phyloP scores from a whole-genome alignment of 2,888 invertebrate genomes.

The Aromia moschata region DNA sequence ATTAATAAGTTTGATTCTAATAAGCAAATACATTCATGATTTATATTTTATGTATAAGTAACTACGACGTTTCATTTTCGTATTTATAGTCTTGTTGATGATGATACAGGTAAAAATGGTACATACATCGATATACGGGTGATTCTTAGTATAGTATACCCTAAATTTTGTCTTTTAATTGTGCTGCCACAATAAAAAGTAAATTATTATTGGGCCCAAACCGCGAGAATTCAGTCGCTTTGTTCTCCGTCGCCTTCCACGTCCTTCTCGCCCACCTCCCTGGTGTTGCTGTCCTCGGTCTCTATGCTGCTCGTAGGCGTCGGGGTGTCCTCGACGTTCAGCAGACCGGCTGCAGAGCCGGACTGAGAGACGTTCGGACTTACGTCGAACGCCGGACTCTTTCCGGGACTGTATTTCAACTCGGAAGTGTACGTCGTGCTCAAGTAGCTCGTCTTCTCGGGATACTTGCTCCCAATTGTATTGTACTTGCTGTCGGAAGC shows the following conservation, averaged over 20 bases:
- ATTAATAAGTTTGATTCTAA: constrained; percentile 62
- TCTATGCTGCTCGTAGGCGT: constrained; percentile 70
- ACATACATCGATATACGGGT: constrained; percentile 49
- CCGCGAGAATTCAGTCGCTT: constrained; percentile 63
- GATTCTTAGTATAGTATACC: constrained; percentile 41
- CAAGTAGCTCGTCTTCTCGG: constrained; percentile 55
- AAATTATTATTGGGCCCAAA: constrained; percentile 42
- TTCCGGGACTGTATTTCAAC: constrained; percentile 53
- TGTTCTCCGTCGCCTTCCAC: constrained; percentile 69
- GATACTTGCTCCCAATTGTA: constrained; percentile 54
- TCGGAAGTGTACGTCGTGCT: constrained; percentile 53
- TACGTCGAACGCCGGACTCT: constrained; percentile 49
- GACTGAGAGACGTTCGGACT: constrained; percentile 52
- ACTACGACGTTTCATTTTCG: constrained; percentile 33
- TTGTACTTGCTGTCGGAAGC: constrained; percentile 52
- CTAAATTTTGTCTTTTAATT: constrained; percentile 53
- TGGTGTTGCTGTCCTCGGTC: constrained; percentile 67
- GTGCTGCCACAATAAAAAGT: constrained; percentile 56
- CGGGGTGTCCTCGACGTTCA: constrained; percentile 64
- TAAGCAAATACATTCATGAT: constrained; percentile 56
- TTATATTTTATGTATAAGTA: constrained; percentile 29
- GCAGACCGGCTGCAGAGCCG: constrained; percentile 42
- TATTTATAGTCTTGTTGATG: constrained; percentile 38
- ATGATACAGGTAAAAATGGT: constrained; percentile 46
- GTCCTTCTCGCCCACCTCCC: constrained; percentile 67